Conservation (phyloP, 2,113 vertebrate genomes). For the Cynocephalus volans region DNA sequence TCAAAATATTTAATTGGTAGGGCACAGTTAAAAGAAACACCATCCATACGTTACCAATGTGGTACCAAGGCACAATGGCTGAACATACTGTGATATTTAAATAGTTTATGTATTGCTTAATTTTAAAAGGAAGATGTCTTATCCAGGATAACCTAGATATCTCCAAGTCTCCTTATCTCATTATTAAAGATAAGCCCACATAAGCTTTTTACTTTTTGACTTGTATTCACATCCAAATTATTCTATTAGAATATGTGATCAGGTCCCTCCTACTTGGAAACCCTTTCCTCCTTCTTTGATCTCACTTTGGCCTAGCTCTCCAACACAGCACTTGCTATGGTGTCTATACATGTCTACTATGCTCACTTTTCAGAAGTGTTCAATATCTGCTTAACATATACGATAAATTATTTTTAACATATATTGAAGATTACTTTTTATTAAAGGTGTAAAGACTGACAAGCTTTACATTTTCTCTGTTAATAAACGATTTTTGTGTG, state of each 20-base stretch:
- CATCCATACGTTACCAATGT: background rate
- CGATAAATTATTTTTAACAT: background rate
- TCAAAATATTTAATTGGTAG: background rate
- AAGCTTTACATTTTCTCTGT: conserved; percentile 38
- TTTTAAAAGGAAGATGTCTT: conserved; percentile 52
- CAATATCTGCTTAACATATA: background rate
- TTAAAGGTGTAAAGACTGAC: background rate
- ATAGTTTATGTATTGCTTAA: background rate
- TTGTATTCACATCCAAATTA: conserved; percentile 46
- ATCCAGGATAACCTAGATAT: background rate
- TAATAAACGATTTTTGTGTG: background rate
- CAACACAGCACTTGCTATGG: background rate
- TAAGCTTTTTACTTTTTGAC: conserved; percentile 2
- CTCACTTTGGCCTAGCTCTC: background rate
- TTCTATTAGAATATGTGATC: conserved; percentile 19
- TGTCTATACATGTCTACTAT: background rate
- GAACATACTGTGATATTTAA: background rate
- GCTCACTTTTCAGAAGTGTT: background rate
- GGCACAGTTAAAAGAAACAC: background rate
- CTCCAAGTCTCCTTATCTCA: conserved; percentile 6
- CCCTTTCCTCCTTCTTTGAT: background rate
- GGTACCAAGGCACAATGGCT: background rate
- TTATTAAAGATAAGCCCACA: background rate
- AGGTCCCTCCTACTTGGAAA: background rate
- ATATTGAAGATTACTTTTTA: background rate